A percentile compares a stretch with the other conserved stretches of the same genome.
These are phyloP conservation scores for Ditylenchus dipsaci DNA, from an alignment of 1,140 invertebrate species.

Conservation along the genomic window DNA sequence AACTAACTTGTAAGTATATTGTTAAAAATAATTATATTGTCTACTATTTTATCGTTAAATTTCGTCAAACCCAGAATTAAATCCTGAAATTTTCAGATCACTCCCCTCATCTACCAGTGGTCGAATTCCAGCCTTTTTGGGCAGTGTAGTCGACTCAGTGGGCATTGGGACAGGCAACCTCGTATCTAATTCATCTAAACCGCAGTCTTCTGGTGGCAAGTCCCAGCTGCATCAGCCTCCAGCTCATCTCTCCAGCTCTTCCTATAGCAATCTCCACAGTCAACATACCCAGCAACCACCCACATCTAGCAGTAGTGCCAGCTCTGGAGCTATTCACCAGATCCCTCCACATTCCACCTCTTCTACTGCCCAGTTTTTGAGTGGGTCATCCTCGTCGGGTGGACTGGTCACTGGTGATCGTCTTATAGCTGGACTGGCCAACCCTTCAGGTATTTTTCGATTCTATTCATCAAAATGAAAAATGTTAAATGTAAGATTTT, in stretches of 20 bases:
- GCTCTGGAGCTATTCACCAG: background rate
- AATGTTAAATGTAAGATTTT: too few species aligned
- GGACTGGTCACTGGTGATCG: background rate
- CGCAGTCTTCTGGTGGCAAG: background rate
- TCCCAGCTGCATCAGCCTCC: background rate
- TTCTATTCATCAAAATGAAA: too few species aligned
- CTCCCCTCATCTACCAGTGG: constrained; percentile 10
- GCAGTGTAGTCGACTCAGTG: constrained; percentile 18
- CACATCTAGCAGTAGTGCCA: background rate
- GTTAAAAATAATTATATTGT: too few species aligned
- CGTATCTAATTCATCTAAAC: background rate
- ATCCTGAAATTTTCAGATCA: background rate
- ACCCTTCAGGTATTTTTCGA: too few species aligned
- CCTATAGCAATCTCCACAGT: background rate
- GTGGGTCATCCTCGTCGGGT: background rate
- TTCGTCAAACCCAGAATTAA: too few species aligned
- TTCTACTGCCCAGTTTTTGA: background rate
- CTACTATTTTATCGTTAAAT: too few species aligned
- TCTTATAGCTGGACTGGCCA: background rate
- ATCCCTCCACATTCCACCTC: background rate
- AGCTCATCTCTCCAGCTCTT: background rate
- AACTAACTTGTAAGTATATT: too few species aligned
- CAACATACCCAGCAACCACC: background rate
- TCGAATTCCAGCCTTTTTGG: constrained; percentile 6
- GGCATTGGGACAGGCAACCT: background rate